Percentiles rank a stretch among this genome's conserved stretches.
Conservation (phyloP, 2,888 invertebrate species). For the Drosophila antonietae region DNA sequence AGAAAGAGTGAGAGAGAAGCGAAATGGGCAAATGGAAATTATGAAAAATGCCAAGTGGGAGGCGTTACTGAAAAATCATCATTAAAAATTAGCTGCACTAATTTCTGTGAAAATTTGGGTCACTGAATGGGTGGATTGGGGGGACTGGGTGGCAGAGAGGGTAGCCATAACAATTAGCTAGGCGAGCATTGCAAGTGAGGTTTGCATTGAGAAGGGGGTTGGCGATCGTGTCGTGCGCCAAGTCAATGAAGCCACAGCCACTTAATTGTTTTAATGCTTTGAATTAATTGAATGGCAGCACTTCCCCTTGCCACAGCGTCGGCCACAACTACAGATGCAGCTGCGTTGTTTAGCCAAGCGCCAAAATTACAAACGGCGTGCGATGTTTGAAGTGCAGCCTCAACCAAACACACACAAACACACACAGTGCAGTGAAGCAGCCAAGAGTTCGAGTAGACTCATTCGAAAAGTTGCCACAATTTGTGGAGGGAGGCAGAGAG, state of each 20-base stretch:
- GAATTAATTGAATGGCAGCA: constrained; percentile 73
- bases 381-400: constrained; percentile 53
- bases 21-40: constrained; percentile 58
- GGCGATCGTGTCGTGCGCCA: constrained; percentile 50
- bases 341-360: constrained; percentile 70
- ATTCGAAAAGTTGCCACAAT: constrained; percentile 65
- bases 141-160: background rate
- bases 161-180: constrained; percentile 42
- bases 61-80: constrained; percentile 62
- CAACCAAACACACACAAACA: constrained; percentile 9
- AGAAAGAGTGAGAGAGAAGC: background rate
- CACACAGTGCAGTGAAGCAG: constrained; percentile 6
- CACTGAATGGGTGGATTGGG: constrained; percentile 29
- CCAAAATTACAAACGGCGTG: constrained; percentile 65
- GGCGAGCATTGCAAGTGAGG: constrained; percentile 24
- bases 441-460: constrained; percentile 48
- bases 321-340: constrained; percentile 33
- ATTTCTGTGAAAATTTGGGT: constrained; percentile 74
- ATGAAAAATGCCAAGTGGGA: constrained; percentile 72
- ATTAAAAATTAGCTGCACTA: constrained; percentile 81
- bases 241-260: constrained; percentile 73
- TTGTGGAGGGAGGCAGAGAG: background rate
- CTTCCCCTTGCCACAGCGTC: no score
- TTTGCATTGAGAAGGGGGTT: background rate
- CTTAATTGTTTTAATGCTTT: constrained; percentile 78